phyloP scores from a whole-genome alignment of 1,140 invertebrate species.

The Pseudachorutes palmiensis region DNA sequence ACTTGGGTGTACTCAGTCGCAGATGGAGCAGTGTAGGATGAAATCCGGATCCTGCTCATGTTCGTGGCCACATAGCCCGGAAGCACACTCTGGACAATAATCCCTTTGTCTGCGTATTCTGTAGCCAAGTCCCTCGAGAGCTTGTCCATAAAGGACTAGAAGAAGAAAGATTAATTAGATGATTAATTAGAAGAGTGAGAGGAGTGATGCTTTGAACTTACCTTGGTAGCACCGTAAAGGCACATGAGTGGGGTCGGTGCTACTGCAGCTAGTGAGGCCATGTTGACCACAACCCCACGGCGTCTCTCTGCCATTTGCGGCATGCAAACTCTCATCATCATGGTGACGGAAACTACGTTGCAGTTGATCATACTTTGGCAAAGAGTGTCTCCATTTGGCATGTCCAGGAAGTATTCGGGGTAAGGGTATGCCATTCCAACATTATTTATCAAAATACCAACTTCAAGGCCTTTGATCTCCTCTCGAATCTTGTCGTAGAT shows the following conservation, averaged over 20 bases:
- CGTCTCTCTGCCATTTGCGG: conserved; percentile 78
- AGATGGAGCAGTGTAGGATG: conserved; percentile 70
- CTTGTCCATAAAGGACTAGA: conserved; percentile 71
- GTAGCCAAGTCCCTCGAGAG: conserved; percentile 67
- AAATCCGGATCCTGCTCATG: conserved; percentile 75
- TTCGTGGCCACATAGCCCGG: conserved; percentile 88
- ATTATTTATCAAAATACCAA: conserved; percentile 90
- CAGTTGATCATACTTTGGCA: conserved; percentile 56
- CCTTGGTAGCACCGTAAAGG: conserved; percentile 84
- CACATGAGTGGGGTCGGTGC: conserved; percentile 74
- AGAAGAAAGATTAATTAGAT: conserved; percentile 23
- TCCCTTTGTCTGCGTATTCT: conserved; percentile 68
- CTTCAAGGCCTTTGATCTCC: conserved; percentile 66
- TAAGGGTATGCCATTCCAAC: conserved; percentile 84
- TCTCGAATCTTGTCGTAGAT: conserved; percentile 70
- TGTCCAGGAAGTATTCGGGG: conserved; percentile 72
- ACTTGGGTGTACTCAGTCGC: conserved; percentile 67
- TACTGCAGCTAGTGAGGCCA: conserved; percentile 73
- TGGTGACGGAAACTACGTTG: conserved; percentile 64
- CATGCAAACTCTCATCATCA: conserved; percentile 75
- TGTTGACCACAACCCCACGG: conserved; percentile 82
- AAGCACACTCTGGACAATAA: conserved; percentile 72
- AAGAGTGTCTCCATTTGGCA: conserved; percentile 50
- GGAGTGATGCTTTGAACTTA: no score
- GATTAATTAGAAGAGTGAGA: not conserved